Base-by-base conservation (phyloP, 2,113 vertebrate species). In the Hemibagrus wyckioides region DNA sequence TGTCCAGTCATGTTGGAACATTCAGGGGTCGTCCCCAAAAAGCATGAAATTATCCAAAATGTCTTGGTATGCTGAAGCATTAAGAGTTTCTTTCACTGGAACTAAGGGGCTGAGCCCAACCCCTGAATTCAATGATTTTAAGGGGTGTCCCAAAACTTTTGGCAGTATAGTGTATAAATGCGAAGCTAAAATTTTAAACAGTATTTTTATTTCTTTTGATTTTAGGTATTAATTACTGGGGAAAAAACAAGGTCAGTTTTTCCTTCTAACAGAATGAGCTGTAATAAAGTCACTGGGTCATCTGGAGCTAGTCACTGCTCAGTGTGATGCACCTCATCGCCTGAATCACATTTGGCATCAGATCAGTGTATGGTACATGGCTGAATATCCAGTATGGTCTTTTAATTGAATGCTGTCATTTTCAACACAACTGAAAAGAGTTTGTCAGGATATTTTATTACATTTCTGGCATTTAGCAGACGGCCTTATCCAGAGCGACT, bases 261-360 rank as follows among this genome's bases (percentile, higher is more conserved):
- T 59, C 56, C 39, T 77, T 85, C 39, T 41, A 52, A 85, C 71
- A 79, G 84, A 85, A 77, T 28, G 19, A 75, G 54, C 73, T 79
- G 71, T 59, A 63, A 85, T 79, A n/a, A 85, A 44, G 84, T 85
- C 82, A 76, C 89, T 89, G 82, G 52, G 90, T 90, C 83, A 63
- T 80, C 73, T 77, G 77, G 83, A 71, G 83, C 44, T 59, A 83
- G 63, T 85, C 63, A 30, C 79, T 88, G 84, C 82, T 85, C 57
- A 79, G 59, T 79, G 36, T 48, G 69, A 67, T 25, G 83, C 85
- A 88, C 73, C 75, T 90, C 84, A 80, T 73, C 87, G 65, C 69
- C 89, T 92, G 88, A 92, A 91, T 92, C 90, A 90, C 39, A 77
- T 61, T 77, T 85, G 84, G 71, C 84, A 85, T 79, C n/a, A 79